Evolutionary conservation across 2,888 invertebrate genomes (phyloP).

Genomic region (Pimpla rufipes): DNA sequence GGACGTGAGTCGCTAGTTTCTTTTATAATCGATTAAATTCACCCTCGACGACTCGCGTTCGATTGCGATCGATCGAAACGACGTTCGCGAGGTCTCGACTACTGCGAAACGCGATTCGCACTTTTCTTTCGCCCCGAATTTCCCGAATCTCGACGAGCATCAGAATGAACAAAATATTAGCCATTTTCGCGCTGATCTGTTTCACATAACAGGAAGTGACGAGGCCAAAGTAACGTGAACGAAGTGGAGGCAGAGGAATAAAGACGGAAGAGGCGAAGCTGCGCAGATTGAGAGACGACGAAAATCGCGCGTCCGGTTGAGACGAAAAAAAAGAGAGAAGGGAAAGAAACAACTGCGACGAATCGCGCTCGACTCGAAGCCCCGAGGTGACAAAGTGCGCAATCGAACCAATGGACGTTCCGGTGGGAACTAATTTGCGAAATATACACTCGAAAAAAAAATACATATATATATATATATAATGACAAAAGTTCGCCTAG

Average conservation of each 20-base stretch:
- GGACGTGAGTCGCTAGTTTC: background rate
- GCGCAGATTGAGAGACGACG: constrained; percentile 11
- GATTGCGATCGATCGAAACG: background rate
- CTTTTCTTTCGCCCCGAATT: too few species aligned
- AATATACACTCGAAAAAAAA: constrained; percentile 26
- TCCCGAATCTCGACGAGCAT: too few species aligned
- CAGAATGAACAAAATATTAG: too few species aligned
- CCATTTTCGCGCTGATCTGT: too few species aligned
- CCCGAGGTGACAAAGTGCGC: constrained; percentile 30
- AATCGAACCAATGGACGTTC: constrained; percentile 2
- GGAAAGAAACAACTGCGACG: constrained; percentile 32
- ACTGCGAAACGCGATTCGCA: too few species aligned
- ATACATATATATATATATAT: too few species aligned
- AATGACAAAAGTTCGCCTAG: background rate
- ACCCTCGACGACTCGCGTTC: background rate
- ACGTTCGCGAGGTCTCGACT: too few species aligned
- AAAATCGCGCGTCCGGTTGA: constrained; percentile 12
- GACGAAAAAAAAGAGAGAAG: constrained; percentile 5
- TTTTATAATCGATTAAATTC: background rate
- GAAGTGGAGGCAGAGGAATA: background rate
- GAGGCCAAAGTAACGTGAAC: constrained; percentile 49
- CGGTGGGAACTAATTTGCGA: background rate
- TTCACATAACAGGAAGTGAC: constrained; percentile 33
- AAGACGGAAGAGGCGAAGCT: background rate
- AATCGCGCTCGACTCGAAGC: constrained; percentile 56